Base-by-base conservation (phyloP, 2,113 vertebrate genomes). In the Paradoxurus hermaphroditus region DNA sequence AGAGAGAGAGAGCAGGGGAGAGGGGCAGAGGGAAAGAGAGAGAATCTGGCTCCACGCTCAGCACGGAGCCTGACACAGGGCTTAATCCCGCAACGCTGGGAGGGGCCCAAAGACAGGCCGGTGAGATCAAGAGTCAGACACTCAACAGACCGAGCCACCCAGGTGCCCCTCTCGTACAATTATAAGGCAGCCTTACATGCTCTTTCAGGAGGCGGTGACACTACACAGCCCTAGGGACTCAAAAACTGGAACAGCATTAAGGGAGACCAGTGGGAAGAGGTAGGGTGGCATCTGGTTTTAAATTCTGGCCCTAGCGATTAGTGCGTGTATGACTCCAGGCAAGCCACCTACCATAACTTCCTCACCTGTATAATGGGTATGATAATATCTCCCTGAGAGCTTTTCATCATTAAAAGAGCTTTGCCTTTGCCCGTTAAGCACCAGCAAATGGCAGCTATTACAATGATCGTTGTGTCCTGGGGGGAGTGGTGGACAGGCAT, bases 311-410 rank as follows among this genome's bases (percentile, higher is more conserved):
- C 41, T 6, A 10, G 14, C 4, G 2, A n/a, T 53, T 34, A 44
- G 21, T 56, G 10, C 39, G 1, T 7, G 4, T 82, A 23, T 12
- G 75, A 83, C 41, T 34, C 59, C 56, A 41, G 46, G 31, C 59
- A 44, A 78, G 86, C 49, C 67, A n/a, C 65, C 39, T 31, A 41
- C 86, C 82, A 39, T 73, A 25, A 19, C 89, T 78, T 95, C 73
- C 79, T 93, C 86, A 75, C 56, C 86, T 95, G 4, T 93, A 44
- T 70, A 96, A 95, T 91, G 92, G 83, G 89, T 81, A 25, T 68
- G 78, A 94, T 89, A 67, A 23, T 86, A 49, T 73, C 93, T 72
- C 15, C 78, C 46, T 72, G 62, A 59, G 44, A 96, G 96, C 83
- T 53, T 91, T 34, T 3, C 16, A 78, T 75, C 93, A 91, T 68